Conservation (phyloP, 2,113 vertebrate species). For the Mormoops blainvillei region DNA sequence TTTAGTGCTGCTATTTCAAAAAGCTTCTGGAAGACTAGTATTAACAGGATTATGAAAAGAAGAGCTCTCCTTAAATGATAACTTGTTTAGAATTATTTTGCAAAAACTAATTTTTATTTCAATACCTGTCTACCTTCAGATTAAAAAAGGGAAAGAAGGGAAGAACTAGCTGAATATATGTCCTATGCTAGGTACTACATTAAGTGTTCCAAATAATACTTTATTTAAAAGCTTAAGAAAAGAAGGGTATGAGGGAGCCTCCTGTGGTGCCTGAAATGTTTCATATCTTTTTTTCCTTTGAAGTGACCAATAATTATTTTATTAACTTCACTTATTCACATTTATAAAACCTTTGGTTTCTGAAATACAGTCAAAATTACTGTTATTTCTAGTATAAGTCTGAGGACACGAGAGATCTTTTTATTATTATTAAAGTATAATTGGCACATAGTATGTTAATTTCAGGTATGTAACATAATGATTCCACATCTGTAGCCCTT, state of each 20-base stretch:
- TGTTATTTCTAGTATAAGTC: not conserved
- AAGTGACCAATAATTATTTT: not conserved
- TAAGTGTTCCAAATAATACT: not conserved
- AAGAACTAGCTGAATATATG: not conserved
- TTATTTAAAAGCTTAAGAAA: constrained; percentile 24
- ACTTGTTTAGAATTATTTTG: constrained; percentile 37
- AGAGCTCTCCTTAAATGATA: constrained; percentile 21
- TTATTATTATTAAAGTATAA: not conserved
- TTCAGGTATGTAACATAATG: not conserved
- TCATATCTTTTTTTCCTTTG: not conserved
- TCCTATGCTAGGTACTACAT: not conserved
- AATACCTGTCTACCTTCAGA: constrained; percentile 14
- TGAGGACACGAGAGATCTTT: not conserved
- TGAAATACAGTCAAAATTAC: not conserved
- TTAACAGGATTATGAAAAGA: constrained; percentile 24
- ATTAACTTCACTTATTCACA: not conserved
- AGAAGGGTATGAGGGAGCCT: not conserved
- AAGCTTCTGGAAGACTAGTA: not conserved
- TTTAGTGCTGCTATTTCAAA: constrained; percentile 15
- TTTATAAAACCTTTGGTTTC: not conserved
- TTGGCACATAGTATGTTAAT: not conserved
- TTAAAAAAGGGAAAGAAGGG: not conserved
- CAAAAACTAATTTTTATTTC: constrained; percentile 1
- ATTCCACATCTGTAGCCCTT: not conserved
- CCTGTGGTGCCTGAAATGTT: not conserved